A percentile compares a stretch with the other conserved stretches of the same genome.
Evolutionary conservation across 2,797 vertebrate species (phyloP).

Genomic region (Diplodus sargus): DNA sequence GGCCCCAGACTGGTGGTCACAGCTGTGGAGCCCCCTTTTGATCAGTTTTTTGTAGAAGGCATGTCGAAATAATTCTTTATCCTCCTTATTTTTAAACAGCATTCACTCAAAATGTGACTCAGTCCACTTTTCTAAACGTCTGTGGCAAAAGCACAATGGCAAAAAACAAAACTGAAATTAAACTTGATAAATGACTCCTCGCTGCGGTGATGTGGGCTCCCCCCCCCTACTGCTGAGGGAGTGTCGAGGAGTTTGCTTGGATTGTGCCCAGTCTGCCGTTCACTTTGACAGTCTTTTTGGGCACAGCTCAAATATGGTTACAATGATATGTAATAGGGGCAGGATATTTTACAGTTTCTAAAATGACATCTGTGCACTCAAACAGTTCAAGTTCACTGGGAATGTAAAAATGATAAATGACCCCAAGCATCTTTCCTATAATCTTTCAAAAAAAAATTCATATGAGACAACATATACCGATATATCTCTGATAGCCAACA

Average conservation of each 20-base stretch:
- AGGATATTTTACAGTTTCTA: too few species aligned
- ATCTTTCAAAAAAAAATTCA: too few species aligned
- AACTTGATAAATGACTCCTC: constrained; percentile 19
- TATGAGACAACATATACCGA: too few species aligned
- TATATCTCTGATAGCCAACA: too few species aligned
- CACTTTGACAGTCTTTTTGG: constrained; percentile 83
- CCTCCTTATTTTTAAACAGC: constrained; percentile 9
- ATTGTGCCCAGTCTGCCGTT: constrained; percentile 85
- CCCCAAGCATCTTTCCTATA: too few species aligned
- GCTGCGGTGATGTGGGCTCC: constrained; percentile 19
- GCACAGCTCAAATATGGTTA: constrained; percentile 40
- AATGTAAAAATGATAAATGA: too few species aligned
- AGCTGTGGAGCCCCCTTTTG: background rate
- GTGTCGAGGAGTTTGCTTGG: constrained; percentile 59
- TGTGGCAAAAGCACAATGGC: constrained; percentile 30
- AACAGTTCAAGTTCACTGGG: too few species aligned
- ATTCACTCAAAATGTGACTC: constrained; percentile 29
- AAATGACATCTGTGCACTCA: too few species aligned
- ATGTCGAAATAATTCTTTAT: background rate
- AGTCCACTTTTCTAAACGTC: constrained; percentile 14
- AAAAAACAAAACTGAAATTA: constrained; percentile 3
- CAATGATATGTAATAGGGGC: too few species aligned
- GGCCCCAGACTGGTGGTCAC: constrained; percentile 5
- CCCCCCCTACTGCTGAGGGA: constrained; percentile 48
- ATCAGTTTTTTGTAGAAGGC: background rate